Conservation (phyloP, 92 coral and sea anemone species). For the Paragorgia papillata region DNA sequence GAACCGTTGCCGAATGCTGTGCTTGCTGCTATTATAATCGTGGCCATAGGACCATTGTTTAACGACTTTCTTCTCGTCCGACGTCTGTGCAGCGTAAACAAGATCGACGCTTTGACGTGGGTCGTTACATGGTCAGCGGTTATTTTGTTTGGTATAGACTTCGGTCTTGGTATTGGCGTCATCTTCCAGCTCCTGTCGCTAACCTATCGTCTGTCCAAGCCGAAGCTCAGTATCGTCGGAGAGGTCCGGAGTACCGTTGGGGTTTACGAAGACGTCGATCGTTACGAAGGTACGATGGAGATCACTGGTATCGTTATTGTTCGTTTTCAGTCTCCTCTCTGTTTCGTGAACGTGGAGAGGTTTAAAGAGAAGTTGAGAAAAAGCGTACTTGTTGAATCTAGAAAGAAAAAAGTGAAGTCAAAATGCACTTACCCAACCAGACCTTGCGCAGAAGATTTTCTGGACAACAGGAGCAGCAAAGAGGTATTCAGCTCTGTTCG, state of each 20-base stretch:
- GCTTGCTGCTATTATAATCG: conserved; percentile 82
- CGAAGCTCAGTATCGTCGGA: conserved; percentile 9
- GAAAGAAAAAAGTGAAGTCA: neutral
- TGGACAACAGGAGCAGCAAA: neutral
- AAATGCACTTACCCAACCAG: neutral
- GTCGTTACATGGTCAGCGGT: conserved; percentile 80
- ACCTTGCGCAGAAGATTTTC: neutral
- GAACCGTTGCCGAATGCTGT: conserved; percentile 92
- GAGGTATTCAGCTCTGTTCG: conserved; percentile 1
- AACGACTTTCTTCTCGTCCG: conserved; percentile 69
- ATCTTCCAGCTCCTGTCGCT: conserved; percentile 33
- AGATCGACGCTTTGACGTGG: conserved; percentile 92
- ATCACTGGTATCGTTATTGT: conserved; percentile 14
- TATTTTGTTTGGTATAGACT: conserved; percentile 84
- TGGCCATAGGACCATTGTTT: conserved; percentile 83
- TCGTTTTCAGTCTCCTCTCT: conserved; percentile 28
- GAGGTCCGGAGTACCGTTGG: conserved; percentile 17
- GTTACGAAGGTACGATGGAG: conserved; percentile 16
- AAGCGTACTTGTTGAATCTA: neutral
- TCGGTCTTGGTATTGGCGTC: conserved; percentile 83
- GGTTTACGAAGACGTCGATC: conserved; percentile 28
- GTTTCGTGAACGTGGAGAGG: conserved; percentile 33
- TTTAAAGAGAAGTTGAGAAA: conserved; percentile 21
- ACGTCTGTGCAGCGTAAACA: conserved; percentile 82
- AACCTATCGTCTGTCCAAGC: conserved; percentile 22